These are phyloP conservation scores for Protosalanx chinensis DNA, from an alignment of 2,797 vertebrate species.

Conservation along the genomic window DNA sequence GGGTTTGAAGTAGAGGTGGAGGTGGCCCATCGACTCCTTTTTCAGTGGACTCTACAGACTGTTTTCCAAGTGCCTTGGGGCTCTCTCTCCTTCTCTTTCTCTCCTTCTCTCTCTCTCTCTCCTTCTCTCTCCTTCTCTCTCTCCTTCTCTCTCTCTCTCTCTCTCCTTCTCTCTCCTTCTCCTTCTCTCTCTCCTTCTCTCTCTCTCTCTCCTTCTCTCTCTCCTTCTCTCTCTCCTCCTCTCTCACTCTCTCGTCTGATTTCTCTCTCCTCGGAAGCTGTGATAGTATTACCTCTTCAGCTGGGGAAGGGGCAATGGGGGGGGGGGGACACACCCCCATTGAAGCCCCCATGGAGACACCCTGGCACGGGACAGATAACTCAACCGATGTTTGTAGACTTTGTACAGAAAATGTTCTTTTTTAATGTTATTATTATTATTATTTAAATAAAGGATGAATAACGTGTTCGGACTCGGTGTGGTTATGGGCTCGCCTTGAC, in stretches of 20 bases:
- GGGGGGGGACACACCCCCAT: too few relatives aligned
- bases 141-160: not conserved
- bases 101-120: too few relatives aligned
- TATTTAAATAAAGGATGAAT: slow-evolving; percentile 91
- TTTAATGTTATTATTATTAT: slow-evolving; percentile 84
- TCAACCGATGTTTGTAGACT: slow-evolving; percentile 96
- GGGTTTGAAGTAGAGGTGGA: slow-evolving; percentile 4
- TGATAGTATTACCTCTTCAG: slow-evolving; percentile 82
- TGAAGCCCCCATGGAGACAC: slow-evolving; percentile 47
- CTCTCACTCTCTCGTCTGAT: slow-evolving; percentile 52
- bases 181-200: slow-evolving; percentile 8
- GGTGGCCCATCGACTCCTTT: slow-evolving; percentile 55
- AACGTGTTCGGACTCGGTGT: slow-evolving; percentile 42
- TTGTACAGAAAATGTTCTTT: slow-evolving; percentile 96
- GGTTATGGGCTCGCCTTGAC: not conserved
- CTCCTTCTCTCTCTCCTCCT: not conserved
- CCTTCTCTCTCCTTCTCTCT: slow-evolving; percentile 9
- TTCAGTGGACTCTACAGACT: slow-evolving; percentile 70
- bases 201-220: not conserved
- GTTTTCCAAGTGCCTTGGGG: slow-evolving; percentile 96
- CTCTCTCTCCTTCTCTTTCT: too few relatives aligned
- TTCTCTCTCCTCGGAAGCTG: slow-evolving; percentile 75
- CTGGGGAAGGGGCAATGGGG: slow-evolving; percentile 74
- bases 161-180: not conserved
- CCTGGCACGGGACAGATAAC: slow-evolving; percentile 74